Base-by-base conservation (phyloP, 2,113 vertebrate species). In the Centrocercus urophasianus region DNA sequence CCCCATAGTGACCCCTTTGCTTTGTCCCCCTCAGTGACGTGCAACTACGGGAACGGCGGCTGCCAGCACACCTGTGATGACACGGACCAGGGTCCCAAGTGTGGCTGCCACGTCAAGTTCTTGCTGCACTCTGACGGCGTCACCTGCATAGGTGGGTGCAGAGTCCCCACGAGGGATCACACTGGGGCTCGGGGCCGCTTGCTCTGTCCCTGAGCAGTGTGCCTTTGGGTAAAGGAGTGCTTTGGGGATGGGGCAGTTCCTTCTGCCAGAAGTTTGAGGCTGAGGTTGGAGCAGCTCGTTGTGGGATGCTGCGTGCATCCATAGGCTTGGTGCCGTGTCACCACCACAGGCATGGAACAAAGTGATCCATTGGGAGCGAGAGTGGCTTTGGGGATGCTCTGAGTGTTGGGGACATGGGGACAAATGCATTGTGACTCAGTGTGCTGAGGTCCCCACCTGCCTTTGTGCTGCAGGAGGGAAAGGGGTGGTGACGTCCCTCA, bases 21-120 rank as follows among this genome's bases (percentile, higher is more conserved):
- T 92, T 76, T 93, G 79, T 89, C 64, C 96, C 89, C 90, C 66
- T 19, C 95, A 99, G 99, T 99, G 98, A 99, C 99, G 3, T 99
- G 99, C 97, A 99, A 99, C 98, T 99, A 99, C 1, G 99, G 99
- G 8, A 99, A 99, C 1, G 99, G 99, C 7, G 99, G 99, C 54
- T 99, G 99, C 97, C 99, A 99, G 95, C 99, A 99, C 97, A 99
- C 99, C 11, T 99, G 99, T 0, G 99, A 99, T 3, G 99, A 99
- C 97, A 99, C 98, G 0, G 99, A 99, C 76, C 98, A 99, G 80
- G 99, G 99, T 0, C 99, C 99, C 95, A 98, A 98, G 78, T 99
- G 99, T 2, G 98, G 98, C 83, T 99, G 99, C 96, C 99, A 99
- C 63, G 98, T 99, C 98, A 99, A 99, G 97, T 99, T 99, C 61